Conservation (phyloP, 2,888 invertebrate genomes). For the Acronicta psi region DNA sequence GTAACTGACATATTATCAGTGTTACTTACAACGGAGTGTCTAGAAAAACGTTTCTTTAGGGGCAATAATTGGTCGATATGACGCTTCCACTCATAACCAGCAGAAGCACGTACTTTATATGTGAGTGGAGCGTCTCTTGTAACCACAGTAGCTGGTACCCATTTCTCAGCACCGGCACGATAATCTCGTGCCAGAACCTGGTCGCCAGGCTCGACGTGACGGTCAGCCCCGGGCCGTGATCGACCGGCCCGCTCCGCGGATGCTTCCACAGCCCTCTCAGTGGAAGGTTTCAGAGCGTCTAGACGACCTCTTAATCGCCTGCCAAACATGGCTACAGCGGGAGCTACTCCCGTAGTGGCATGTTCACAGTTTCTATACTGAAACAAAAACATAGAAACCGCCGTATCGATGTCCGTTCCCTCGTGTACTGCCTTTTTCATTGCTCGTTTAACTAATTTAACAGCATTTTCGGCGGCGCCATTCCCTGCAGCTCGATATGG, state of each 20-base stretch:
- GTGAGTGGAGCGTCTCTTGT: not conserved
- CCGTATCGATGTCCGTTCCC: not conserved
- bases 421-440: slow-evolving; percentile 2
- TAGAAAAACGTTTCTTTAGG: not conserved
- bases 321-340: slow-evolving; percentile 2
- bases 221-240: not conserved
- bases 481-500: not conserved
- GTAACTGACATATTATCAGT: too few species aligned
- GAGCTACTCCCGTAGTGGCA: not conserved
- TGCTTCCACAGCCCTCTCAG: not conserved
- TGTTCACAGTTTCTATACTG: not conserved
- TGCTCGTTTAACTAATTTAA: slow-evolving; percentile 2
- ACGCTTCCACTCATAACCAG: not conserved
- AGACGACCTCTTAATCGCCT: slow-evolving; percentile 1
- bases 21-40: not conserved
- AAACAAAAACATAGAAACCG: not conserved
- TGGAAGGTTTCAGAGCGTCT: not conserved
- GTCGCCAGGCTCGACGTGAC: not conserved
- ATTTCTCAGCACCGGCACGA: not conserved
- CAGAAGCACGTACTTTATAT: not conserved
- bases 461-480: slow-evolving; percentile 3
- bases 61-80: slow-evolving; percentile 1
- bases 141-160: not conserved
- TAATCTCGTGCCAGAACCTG: slow-evolving; percentile 1
- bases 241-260: not conserved